Conservation (phyloP, 2,113 vertebrate genomes). For the Neofelis nebulosa region DNA sequence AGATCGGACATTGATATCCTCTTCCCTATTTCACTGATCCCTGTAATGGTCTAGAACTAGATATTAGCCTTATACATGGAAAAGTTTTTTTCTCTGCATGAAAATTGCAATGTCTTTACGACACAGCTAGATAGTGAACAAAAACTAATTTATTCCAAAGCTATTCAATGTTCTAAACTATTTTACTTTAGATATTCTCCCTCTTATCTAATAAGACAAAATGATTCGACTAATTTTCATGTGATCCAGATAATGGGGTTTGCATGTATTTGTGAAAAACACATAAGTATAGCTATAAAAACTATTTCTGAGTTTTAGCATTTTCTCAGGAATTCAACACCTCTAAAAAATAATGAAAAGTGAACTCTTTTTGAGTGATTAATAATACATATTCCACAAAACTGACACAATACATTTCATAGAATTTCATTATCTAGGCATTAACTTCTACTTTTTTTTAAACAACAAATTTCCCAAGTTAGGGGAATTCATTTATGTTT, state of each 20-base stretch:
- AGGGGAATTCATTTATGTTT: background rate
- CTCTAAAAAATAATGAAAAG: background rate
- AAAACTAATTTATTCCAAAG: background rate
- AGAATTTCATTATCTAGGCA: background rate
- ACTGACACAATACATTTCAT: background rate
- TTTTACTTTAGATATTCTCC: background rate
- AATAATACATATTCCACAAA: background rate
- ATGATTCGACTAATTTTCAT: background rate
- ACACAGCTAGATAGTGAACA: background rate
- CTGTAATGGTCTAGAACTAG: background rate
- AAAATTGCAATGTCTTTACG: background rate
- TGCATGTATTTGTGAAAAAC: background rate
- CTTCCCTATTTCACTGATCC: background rate
- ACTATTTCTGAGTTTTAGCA: background rate
- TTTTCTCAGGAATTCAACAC: background rate
- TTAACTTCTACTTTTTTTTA: background rate
- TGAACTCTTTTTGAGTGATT: background rate
- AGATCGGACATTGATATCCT: background rate
- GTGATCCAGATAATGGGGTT: background rate
- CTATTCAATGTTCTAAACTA: background rate
- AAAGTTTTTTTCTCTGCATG: background rate
- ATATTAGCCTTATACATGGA: background rate
- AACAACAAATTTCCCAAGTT: background rate
- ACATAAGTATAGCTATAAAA: background rate
- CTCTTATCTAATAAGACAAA: background rate